Evolutionary conservation across 2,888 invertebrate species (phyloP).

Genomic region (Argynnis bischoffii): DNA sequence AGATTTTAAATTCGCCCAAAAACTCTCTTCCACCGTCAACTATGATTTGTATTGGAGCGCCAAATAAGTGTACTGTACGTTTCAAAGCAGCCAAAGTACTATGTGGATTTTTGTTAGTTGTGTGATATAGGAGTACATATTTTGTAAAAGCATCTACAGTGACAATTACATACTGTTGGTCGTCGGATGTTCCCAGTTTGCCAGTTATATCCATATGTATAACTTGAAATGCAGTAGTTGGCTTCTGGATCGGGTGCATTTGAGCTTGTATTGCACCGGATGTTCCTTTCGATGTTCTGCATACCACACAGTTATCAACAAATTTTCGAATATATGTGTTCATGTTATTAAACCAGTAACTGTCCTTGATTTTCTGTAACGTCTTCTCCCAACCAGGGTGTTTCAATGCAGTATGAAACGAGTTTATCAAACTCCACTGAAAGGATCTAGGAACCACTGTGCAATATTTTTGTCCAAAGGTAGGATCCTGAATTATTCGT

Average conservation of each 20-base stretch:
- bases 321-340: constrained; percentile 37
- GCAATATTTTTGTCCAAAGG: background rate
- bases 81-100: background rate
- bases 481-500: background rate
- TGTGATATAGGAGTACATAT: background rate
- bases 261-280: background rate
- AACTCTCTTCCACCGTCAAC: background rate
- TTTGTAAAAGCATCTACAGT: background rate
- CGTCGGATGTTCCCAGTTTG: background rate
- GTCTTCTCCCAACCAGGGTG: constrained; percentile 45
- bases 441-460: constrained; percentile 19
- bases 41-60: background rate
- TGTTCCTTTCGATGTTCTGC: constrained; percentile 18
- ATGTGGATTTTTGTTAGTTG: background rate
- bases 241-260: background rate
- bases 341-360: constrained; percentile 38
- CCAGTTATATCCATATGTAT: constrained; percentile 13
- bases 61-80: background rate
- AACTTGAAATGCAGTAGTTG: background rate
- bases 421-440: constrained; percentile 32
- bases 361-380: constrained; percentile 10
- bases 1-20: constrained; percentile 30
- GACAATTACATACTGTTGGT: background rate
- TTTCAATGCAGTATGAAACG: constrained; percentile 39
- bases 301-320: constrained; percentile 41